Evolutionary conservation across 2,888 invertebrate species (phyloP).

Genomic region (Lasioglossum pauxillum): DNA sequence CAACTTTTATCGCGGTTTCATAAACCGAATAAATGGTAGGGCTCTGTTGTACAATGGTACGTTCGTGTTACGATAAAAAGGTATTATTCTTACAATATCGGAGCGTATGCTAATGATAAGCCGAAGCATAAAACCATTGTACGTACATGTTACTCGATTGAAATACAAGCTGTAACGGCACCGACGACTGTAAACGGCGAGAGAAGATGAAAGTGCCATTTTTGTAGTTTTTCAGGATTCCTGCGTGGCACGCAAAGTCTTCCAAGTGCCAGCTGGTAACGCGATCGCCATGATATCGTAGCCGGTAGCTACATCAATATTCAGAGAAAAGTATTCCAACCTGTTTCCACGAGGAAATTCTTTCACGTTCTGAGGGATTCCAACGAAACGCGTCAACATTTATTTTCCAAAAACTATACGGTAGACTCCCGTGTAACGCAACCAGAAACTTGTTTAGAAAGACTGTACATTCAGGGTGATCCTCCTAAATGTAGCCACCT

Average conservation of each 20-base stretch:
- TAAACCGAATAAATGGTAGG: not conserved
- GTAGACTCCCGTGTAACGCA: too few relatives aligned
- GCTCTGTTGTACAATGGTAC: not conserved
- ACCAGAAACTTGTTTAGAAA: too few relatives aligned
- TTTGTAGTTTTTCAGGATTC: constrained; percentile 41
- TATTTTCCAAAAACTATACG: not conserved
- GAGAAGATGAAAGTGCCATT: constrained; percentile 62
- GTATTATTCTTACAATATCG: constrained; percentile 17
- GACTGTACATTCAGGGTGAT: too few relatives aligned
- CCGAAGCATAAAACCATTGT: constrained; percentile 1
- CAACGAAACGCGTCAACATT: not conserved
- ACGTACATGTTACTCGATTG: constrained; percentile 14
- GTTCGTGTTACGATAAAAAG: constrained; percentile 16
- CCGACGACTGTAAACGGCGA: constrained; percentile 16
- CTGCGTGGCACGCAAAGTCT: constrained; percentile 35
- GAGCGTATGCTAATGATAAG: constrained; percentile 21
- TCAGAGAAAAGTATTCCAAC: constrained; percentile 5
- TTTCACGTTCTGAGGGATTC: not conserved
- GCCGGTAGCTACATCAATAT: not conserved
- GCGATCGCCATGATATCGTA: constrained; percentile 19
- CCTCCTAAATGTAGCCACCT: too few relatives aligned
- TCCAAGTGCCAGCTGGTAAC: constrained; percentile 15
- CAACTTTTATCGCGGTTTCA: constrained; percentile 19
- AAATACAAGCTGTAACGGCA: constrained; percentile 27
- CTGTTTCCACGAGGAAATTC: not conserved